Base-by-base conservation (phyloP, 2,797 vertebrate species). In the Myotis myotis region DNA sequence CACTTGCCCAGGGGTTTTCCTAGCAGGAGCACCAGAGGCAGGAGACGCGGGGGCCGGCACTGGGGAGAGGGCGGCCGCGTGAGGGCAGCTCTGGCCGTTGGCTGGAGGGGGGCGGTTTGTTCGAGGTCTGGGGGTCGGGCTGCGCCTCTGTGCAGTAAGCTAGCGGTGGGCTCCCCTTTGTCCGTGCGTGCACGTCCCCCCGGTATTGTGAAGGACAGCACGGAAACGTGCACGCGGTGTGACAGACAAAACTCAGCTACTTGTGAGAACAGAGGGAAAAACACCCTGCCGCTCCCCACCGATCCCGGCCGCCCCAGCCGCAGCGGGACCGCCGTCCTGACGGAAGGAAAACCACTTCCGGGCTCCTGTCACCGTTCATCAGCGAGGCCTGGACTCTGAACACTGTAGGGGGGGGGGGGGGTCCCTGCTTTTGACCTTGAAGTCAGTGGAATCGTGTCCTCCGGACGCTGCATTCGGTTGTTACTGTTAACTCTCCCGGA, bases 71-170 rank as follows among this genome's bases (percentile, higher is more conserved):
- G 20, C 22, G 22, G 17, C 12, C 0, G 53, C 11, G 6, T 5
- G 33, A 41, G 25, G 1, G 51, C 17, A 41, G 57, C 76, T 20
- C 71, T 68, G 17, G 7, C 11, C 68, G 19, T 9, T 33, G 84
- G 33, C 53, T 49, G 8, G 41, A 64, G 57, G 25, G 16, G 22
- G 41, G 22, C n/a, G 15, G 36, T 62, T 57, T 33, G 87, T 74
- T 20, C 4, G 82, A 47, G 47, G 44, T 7, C 36, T 3, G 60
- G 55, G 25, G 15, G 9, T 7, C 1, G 7, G 30, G 25, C 30
- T n/a, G 33, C 6, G 4, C 30, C 38, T 30, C 5, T 2, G 6
- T 11, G 0, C 4, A 41, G 47, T 5, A 3, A 1, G 8, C 93
- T 6, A 25, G 53, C 0, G 15, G 22, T 20, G 20, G 25, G 76